Base-by-base conservation (phyloP, 2,888 invertebrate genomes). In the Neoascia interrupta region DNA sequence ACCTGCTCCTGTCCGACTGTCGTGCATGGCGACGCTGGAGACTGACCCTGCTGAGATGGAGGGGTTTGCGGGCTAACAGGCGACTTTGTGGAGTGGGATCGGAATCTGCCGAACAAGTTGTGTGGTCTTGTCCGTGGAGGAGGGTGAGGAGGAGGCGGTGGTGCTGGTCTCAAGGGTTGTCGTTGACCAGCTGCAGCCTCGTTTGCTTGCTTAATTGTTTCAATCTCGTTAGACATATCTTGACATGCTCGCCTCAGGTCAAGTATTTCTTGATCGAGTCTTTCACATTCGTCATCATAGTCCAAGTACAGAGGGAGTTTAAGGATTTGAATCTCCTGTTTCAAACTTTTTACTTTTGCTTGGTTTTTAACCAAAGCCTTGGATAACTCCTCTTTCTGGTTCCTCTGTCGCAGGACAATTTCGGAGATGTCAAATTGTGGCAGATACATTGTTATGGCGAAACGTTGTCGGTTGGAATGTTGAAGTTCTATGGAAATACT, bases 391-490 rank as follows among this genome's bases (percentile, higher is more conserved):
- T 66, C 23, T 11, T 45, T 60, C 13, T 51, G 26, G 18, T 61
- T 73, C 21, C 56, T 60, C 31, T 79, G 79, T 26, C 60, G 60
- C 5, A 56, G 19, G 3, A 73, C 61, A 1, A 73, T 18, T 23
- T 79, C 79, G 5, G 79, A 79, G 15, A 73, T 56, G 36, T 79
- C 79, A 10, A 54, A 54, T 11, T 73, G 60, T 23, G 73, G 73
- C 31, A 73, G 56, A 45, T 51, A 79, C 79, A 79, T 79, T 28
- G 36, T 41, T 41, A 73, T 11, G 5, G 79, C 73, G 10, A 76
- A 1, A 31, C 31, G 37, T 28, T 5, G 18, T 23, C 28, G 53
- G 23, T 54, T 56, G 79, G 79, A 79, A 79, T 79, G 79, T 51
- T 34, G 66, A 13, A 73, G 43, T 47, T 66, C 23, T 31, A 79